Conservation (phyloP, 2,797 vertebrate species). For the Macropodus opercularis region DNA sequence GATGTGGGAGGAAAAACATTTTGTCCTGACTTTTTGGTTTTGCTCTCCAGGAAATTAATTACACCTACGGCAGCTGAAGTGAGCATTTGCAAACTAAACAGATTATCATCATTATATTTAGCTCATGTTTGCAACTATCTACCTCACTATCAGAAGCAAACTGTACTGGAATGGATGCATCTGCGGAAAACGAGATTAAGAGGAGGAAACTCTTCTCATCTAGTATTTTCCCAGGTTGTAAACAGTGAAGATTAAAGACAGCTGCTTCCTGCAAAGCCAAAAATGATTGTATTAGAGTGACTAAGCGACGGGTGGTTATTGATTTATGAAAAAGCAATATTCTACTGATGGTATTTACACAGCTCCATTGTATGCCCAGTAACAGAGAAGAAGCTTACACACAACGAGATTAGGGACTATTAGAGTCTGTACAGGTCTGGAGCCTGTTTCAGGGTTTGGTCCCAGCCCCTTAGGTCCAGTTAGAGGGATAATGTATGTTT, state of each 20-base stretch:
- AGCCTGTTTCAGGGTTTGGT: background rate
- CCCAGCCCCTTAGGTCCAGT: background rate
- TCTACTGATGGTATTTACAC: background rate
- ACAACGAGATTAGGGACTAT: background rate
- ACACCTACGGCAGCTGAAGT: no score
- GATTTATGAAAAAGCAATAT: constrained; percentile 1
- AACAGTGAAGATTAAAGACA: background rate
- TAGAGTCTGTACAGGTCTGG: no score
- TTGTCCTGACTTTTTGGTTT: constrained; percentile 30
- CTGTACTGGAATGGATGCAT: background rate
- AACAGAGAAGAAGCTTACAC: background rate
- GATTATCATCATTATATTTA: background rate
- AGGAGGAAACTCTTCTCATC: constrained; percentile 2
- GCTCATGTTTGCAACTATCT: constrained; percentile 9
- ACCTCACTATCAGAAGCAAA: background rate
- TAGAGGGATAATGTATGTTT: background rate
- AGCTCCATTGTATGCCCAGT: no score
- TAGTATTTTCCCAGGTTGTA: background rate
- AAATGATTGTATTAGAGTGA: background rate
- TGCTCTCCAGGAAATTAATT: constrained; percentile 28
- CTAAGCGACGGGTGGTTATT: background rate
- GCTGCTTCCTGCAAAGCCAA: background rate
- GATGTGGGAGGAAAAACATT: constrained; percentile 49
- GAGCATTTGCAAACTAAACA: background rate
- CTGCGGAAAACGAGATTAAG: background rate